A percentile compares a stretch with the other conserved stretches of the same genome.
These are phyloP conservation scores for Mystacides longicornis DNA, from an alignment of 2,888 invertebrate genomes.

Conservation along the genomic window DNA sequence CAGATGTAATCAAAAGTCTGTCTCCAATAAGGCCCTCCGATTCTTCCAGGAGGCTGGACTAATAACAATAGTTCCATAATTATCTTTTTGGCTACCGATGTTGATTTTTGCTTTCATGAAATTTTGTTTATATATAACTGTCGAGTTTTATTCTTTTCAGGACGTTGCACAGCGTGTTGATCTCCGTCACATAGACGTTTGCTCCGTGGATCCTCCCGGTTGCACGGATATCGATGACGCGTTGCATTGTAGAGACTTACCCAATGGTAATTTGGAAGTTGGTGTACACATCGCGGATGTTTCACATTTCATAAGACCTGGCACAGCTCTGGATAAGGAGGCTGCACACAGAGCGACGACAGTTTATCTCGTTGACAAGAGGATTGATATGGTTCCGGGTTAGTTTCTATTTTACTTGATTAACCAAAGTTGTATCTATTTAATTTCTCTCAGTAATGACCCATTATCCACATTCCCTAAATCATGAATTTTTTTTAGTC, in stretches of 20 bases:
- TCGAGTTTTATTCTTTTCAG: constrained; percentile 36
- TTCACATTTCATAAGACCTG: constrained; percentile 90
- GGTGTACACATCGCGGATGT: constrained; percentile 99
- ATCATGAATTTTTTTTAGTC: too few species aligned
- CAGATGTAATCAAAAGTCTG: too few species aligned
- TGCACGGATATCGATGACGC: constrained; percentile 99
- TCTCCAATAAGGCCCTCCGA: too few species aligned
- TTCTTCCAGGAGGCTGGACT: too few species aligned
- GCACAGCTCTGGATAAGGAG: constrained; percentile 86
- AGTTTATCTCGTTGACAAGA: constrained; percentile 89
- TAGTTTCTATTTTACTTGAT: not conserved
- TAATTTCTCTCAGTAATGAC: too few species aligned
- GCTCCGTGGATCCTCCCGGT: constrained; percentile 96
- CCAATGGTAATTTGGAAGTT: constrained; percentile 70
- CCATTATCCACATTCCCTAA: too few species aligned
- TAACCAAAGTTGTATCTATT: too few species aligned
- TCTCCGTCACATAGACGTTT: constrained; percentile 76
- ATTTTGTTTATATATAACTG: too few species aligned
- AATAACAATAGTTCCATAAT: too few species aligned
- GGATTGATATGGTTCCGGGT: constrained; percentile 82
- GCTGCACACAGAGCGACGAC: constrained; percentile 93
- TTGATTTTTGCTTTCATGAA: too few species aligned
- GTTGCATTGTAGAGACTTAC: constrained; percentile 74
- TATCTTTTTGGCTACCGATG: too few species aligned
- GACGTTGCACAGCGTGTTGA: constrained; percentile 75